Base-by-base conservation (phyloP, 1,140 invertebrate species). In the Saccostrea glomerata region DNA sequence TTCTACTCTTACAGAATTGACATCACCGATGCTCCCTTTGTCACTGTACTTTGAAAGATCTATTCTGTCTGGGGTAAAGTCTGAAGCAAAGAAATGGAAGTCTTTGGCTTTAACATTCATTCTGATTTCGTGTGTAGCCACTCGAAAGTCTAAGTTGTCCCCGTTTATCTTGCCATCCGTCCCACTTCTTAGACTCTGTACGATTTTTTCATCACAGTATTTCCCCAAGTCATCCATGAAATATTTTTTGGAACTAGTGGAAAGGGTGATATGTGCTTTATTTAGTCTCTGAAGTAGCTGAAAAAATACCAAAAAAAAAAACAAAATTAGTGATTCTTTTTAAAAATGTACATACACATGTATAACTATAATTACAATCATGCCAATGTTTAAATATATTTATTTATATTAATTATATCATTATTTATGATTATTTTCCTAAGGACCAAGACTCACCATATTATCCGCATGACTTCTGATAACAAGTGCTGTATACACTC, bases 381-480 rank as follows among this genome's bases (percentile, higher is more conserved):
- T 47, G 47, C 47, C 47, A 47, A 47, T 47, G 47, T 47, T 47
- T 47, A 47, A 7, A 47, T 47, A 47, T 47, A 47, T 47, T 7
- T 47, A 47, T 47, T 7, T 47, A 47, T 47, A 47, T 47, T 47
- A 47, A 47, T 47, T 47, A 47, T 47, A 47, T 47, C 30, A 47
- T 47, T 47, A 6, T 47, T 47, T 47, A 47, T 47, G 6, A 47
- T 47, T 47, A 9, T 2, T 47, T 47, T 3, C 9, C 47, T 7
- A 47, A 47, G 47, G 47, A 47, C 5, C 9, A 9, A 47, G 47
- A 63, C 60, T 63, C 15, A 90, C 89, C 82, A 84, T 77, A 58
- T 90, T 90, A 70, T 90, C 89, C 36, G 87, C 85, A 90, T 90
- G 87, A 82, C 66, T 88, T 82, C 84, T 86, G 20, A 90, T 88